Conservation (phyloP, 2,797 vertebrate genomes). For the Aphelocoma californica region DNA sequence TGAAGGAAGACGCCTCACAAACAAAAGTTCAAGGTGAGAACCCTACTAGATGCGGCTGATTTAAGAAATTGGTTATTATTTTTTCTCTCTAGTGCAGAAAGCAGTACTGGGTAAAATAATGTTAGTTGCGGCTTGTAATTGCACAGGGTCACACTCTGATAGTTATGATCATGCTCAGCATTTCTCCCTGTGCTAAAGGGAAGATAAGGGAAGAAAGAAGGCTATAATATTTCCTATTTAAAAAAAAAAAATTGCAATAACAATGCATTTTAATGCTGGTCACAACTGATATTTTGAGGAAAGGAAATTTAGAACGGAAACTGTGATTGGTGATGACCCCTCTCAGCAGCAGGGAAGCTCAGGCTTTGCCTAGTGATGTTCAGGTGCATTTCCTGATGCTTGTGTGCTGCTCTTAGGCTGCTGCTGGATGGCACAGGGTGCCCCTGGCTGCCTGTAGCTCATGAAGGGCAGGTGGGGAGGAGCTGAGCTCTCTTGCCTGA, state of each 20-base stretch:
- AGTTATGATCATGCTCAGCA: neutral
- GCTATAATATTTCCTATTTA: neutral
- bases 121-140: neutral
- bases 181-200: neutral
- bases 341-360: neutral
- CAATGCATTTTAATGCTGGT: neutral
- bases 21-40: conserved; percentile 60
- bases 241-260: neutral
- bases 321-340: neutral
- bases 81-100: neutral
- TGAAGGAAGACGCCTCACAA: neutral
- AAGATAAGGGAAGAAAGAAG: neutral
- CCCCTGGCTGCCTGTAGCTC: neutral
- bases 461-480: neutral
- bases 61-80: neutral
- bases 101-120: neutral
- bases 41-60: neutral
- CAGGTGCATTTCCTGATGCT: neutral
- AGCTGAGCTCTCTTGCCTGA: neutral
- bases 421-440: neutral
- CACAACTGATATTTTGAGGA: neutral
- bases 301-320: neutral
- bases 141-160: neutral
- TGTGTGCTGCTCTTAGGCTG: neutral
- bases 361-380: neutral